Evolutionary conservation across 2,113 vertebrate genomes (phyloP).

Genomic region (Vanacampus margaritifer): DNA sequence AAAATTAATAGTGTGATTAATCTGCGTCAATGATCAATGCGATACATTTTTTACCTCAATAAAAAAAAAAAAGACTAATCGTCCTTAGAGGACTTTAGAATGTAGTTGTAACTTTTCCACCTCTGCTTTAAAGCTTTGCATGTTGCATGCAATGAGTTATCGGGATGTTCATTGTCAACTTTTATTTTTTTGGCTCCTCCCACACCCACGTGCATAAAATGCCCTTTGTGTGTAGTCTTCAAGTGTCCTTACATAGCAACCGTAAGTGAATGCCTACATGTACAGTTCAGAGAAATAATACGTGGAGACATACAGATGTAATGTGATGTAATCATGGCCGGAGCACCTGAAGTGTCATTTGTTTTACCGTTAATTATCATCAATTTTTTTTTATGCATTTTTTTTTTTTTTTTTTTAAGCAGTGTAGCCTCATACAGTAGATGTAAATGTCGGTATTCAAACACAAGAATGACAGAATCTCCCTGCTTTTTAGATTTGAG

Average conservation of each 20-base stretch:
- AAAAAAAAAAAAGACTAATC: no score
- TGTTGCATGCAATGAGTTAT: conserved; percentile 12
- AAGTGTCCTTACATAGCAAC: conserved; percentile 71
- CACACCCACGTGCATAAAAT: conserved; percentile 14
- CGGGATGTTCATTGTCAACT: conserved; percentile 17
- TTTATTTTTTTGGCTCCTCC: background rate
- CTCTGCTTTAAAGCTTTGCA: background rate
- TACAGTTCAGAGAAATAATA: conserved; percentile 28
- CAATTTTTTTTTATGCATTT: background rate
- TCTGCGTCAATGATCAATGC: no score
- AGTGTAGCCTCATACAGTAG: conserved; percentile 42
- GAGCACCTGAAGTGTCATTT: conserved; percentile 43
- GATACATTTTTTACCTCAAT: no score
- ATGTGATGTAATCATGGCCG: conserved; percentile 48
- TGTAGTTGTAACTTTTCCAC: no score
- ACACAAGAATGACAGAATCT: conserved; percentile 30
- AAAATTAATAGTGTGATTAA: no score
- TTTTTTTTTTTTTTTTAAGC: conserved; percentile 2
- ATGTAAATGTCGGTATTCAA: conserved; percentile 48
- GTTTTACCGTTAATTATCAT: background rate
- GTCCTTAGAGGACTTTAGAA: no score
- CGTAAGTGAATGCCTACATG: conserved; percentile 45
- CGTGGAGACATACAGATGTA: conserved; percentile 46
- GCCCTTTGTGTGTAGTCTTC: conserved; percentile 49
- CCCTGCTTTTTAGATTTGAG: conserved; percentile 26